Evolutionary conservation across 2,888 invertebrate genomes (phyloP).

Genomic region (Sinodicranocentrus sp.): DNA sequence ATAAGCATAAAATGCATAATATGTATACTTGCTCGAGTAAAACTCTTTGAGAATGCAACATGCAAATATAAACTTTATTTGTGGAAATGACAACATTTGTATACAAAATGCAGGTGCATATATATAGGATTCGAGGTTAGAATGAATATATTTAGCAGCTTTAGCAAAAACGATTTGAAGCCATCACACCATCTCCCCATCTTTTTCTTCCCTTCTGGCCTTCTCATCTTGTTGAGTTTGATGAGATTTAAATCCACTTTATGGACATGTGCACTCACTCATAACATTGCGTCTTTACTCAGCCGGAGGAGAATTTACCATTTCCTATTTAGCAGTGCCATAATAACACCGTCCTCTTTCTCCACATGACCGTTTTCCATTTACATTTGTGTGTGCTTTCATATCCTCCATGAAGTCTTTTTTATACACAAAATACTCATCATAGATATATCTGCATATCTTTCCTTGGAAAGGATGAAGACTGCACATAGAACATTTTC

Average conservation of each 20-base stretch:
- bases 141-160: constrained; percentile 18
- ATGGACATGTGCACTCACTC: constrained; percentile 60
- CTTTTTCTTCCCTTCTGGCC: constrained; percentile 27
- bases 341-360: too few relatives aligned
- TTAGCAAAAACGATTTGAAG: constrained; percentile 35
- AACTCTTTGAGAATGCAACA: constrained; percentile 25
- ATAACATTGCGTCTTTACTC: constrained; percentile 59
- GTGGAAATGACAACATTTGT: too few relatives aligned
- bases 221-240: constrained; percentile 55
- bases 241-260: constrained; percentile 64
- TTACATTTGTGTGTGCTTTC: too few relatives aligned
- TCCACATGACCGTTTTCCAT: too few relatives aligned
- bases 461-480: too few relatives aligned
- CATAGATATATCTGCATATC: too few relatives aligned
- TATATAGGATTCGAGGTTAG: too few relatives aligned
- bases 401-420: too few relatives aligned
- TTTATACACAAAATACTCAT: too few relatives aligned
- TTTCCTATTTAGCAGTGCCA: constrained; percentile 42
- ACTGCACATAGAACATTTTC: constrained; percentile 6
- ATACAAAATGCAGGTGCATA: too few relatives aligned
- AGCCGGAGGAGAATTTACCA: constrained; percentile 45
- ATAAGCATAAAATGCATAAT: too few relatives aligned
- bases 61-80: constrained; percentile 8
- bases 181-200: constrained; percentile 30
- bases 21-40: too few relatives aligned